These are phyloP conservation scores for Archegozetes longisetosus DNA, from an alignment of 1,140 invertebrate genomes.

Conservation along the genomic window DNA sequence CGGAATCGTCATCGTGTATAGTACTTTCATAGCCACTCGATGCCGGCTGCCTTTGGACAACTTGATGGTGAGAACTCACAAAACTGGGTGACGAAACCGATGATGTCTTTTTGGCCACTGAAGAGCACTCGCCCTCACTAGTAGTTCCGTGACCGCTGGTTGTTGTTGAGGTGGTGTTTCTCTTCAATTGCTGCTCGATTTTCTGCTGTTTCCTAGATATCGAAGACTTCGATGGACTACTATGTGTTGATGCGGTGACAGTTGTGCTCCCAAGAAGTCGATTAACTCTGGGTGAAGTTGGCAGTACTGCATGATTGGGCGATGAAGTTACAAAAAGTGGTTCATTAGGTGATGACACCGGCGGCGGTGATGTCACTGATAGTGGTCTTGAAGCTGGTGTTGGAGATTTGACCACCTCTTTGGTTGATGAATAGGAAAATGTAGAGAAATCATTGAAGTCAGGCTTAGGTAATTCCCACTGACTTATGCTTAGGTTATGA, in stretches of 20 bases:
- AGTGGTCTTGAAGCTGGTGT: not conserved
- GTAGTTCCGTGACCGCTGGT: constrained; percentile 15
- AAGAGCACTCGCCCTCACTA: constrained; percentile 12
- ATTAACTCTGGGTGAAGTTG: constrained; percentile 1
- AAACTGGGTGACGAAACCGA: not conserved
- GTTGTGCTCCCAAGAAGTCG: not conserved
- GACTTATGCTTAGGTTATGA: not conserved
- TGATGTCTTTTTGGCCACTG: constrained; percentile 3
- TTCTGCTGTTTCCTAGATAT: not conserved
- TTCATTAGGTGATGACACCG: not conserved
- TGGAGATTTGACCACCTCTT: not conserved
- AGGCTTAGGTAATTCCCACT: not conserved
- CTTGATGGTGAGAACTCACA: not conserved
- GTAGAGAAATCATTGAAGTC: not conserved
- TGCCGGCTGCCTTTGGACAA: constrained; percentile 2
- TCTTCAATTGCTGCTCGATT: constrained; percentile 2
- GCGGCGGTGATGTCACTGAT: not conserved
- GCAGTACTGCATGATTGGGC: not conserved
- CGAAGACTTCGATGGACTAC: not conserved
- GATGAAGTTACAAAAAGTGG: not conserved
- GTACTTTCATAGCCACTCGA: constrained; percentile 16
- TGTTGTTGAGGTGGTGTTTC: constrained; percentile 15
- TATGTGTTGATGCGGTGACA: not conserved
- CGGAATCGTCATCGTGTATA: constrained; percentile 12
- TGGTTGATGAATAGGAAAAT: not conserved